Base-by-base conservation (phyloP, 2,888 invertebrate genomes). In the Odontocolon sp. region DNA sequence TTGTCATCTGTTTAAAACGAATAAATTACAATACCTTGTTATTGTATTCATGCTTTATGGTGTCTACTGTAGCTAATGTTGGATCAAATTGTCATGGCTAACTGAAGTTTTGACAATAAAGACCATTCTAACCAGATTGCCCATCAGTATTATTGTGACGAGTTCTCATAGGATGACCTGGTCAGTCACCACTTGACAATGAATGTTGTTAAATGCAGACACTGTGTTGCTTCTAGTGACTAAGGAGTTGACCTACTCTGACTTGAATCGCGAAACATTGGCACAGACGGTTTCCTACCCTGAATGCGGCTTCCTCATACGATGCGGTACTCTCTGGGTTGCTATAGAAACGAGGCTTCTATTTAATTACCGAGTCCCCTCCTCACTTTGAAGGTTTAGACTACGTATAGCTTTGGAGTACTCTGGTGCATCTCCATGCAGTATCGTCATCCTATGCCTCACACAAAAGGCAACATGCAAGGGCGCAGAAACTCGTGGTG, bases 321-420 rank as follows among this genome's bases (percentile, higher is more conserved):
- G 1, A 8, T 2, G 56, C 8, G 16, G 6, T n/a, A n/a, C 56
- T 33, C 72, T 40, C 59, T 50, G 69, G 68, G 38, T 75, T 59
- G 77, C 77, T 63, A 66, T 70, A 75, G 79, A 75, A 82, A 83
- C 79, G 77, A 78, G 81, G 80, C 80, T 85, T 81, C 81, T 84
- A 86, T 86, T 86, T 86, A 87, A 87, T 87, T 84, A 86, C 81
- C 76, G 73, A 77, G 81, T 81, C 80, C 82, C n/a, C n/a, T n/a
- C n/a, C n/a, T n/a, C n/a, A n/a, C n/a, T 84, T 85, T 81, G 78
- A 73, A 78, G 71, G 78, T 81, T 82, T 69, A 77, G 72, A 61
- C 70, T 75, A 75, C 77, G 79, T 82, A 77, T 79, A 81, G 78
- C 79, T 81, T 74, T 71, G 26, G 45, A 54, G 45, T 59, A 50